Conservation (phyloP, 1,140 invertebrate species). For the Galendromus occidentalis region DNA sequence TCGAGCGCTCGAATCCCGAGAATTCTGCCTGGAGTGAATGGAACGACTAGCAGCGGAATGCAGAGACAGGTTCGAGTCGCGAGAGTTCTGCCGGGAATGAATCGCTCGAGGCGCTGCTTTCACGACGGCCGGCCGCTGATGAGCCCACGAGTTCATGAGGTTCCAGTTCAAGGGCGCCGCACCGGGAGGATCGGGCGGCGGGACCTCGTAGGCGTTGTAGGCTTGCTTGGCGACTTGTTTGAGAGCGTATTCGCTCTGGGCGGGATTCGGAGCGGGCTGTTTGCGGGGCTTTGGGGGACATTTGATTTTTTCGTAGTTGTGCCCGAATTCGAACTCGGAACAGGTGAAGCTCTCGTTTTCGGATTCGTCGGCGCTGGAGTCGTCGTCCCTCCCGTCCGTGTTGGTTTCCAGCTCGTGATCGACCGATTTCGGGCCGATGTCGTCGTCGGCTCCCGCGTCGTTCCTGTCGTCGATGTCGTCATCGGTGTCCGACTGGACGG, state of each 20-base stretch:
- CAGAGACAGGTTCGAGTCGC: neutral
- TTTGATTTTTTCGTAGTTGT: conserved; percentile 42
- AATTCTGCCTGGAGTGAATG: neutral
- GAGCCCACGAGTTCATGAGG: neutral
- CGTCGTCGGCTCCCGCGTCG: conserved; percentile 24
- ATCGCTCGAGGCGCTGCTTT: neutral
- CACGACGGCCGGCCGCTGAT: neutral
- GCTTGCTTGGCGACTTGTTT: neutral
- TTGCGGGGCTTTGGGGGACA: neutral
- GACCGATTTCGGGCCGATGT: conserved; percentile 18
- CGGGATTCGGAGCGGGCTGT: neutral
- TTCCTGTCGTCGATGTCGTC: conserved; percentile 33
- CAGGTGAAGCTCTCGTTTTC: conserved; percentile 86
- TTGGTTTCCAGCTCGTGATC: conserved; percentile 29
- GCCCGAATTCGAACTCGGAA: conserved; percentile 91
- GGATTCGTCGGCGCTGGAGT: conserved; percentile 74
- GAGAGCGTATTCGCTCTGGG: neutral
- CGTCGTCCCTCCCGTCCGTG: conserved; percentile 25
- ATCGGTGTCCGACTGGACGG: conserved; percentile 74
- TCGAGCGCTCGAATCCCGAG: neutral
- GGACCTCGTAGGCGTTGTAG: conserved; percentile 3
- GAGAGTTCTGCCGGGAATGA: neutral
- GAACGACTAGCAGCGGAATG: neutral
- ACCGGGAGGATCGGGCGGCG: neutral
- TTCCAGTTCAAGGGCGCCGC: neutral